These are phyloP conservation scores for Galago senegalensis DNA, from an alignment of 2,797 vertebrate genomes.

Conservation along the genomic window DNA sequence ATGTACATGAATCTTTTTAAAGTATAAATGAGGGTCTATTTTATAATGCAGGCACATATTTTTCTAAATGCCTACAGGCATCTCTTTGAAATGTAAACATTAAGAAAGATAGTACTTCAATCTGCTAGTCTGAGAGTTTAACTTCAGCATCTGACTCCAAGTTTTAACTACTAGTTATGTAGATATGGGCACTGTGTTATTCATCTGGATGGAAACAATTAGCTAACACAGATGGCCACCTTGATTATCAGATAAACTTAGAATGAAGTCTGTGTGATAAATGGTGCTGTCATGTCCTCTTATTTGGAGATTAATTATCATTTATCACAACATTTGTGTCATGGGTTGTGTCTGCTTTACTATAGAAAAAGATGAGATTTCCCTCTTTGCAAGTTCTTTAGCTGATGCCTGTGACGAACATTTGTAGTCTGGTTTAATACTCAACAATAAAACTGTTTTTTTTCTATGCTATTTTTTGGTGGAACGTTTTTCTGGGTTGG, in stretches of 20 bases:
- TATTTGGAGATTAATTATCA: not conserved
- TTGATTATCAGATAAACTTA: not conserved
- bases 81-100: not conserved
- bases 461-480: not conserved
- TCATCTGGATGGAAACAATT: not conserved
- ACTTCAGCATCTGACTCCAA: not conserved
- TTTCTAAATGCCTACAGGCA: not conserved
- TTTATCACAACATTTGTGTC: slow-evolving; percentile 6
- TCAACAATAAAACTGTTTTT: slow-evolving; percentile 8
- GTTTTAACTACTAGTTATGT: not conserved
- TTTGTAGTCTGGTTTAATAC: not conserved
- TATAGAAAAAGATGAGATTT: not conserved
- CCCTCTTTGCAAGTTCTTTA: not conserved
- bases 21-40: not conserved
- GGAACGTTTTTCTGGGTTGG: not conserved
- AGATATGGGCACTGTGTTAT: not conserved
- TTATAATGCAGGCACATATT: not conserved
- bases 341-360: not conserved
- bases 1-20: not conserved
- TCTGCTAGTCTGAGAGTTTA: not conserved
- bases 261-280: not conserved
- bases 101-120: not conserved
- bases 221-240: not conserved
- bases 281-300: not conserved
- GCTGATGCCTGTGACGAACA: not conserved